Conservation (phyloP, 2,888 invertebrate species). For the Lepetodrilus schrolli region DNA sequence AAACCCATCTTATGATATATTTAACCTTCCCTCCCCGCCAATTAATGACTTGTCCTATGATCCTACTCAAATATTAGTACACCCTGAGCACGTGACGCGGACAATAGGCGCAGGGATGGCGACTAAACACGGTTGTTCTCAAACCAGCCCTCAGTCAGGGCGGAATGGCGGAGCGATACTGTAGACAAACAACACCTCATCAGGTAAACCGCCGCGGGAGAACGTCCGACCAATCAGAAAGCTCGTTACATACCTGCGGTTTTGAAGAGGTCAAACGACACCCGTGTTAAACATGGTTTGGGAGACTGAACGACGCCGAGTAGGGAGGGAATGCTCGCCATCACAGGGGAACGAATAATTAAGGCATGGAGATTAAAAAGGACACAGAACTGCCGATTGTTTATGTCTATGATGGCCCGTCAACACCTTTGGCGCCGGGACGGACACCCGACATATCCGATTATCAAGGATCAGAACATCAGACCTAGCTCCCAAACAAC, state of each 20-base stretch:
- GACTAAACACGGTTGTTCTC: background rate
- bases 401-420: background rate
- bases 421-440: conserved; percentile 8
- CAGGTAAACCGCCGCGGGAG: background rate
- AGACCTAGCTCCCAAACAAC: background rate
- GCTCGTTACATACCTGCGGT: conserved; percentile 1
- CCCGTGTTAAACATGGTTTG: background rate
- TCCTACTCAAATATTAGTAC: conserved; percentile 30
- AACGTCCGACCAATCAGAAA: background rate
- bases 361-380: conserved; percentile 24
- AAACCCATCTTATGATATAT: conserved; percentile 11
- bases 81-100: conserved; percentile 11
- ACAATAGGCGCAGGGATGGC: conserved; percentile 7
- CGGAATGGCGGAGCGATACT: conserved; percentile 14
- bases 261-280: conserved; percentile 16
- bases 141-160: background rate
- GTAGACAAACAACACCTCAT: conserved; percentile 7
- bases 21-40: conserved; percentile 32
- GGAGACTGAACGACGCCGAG: conserved; percentile 12
- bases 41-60: conserved; percentile 28
- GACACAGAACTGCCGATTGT: background rate
- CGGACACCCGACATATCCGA: conserved; percentile 19
- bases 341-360: background rate
- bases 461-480: conserved; percentile 2
- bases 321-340: background rate